Percentiles rank a stretch among this genome's conserved stretches.
Conservation (phyloP, 1,140 invertebrate species). For the Tyrophagus putrescentiae region DNA sequence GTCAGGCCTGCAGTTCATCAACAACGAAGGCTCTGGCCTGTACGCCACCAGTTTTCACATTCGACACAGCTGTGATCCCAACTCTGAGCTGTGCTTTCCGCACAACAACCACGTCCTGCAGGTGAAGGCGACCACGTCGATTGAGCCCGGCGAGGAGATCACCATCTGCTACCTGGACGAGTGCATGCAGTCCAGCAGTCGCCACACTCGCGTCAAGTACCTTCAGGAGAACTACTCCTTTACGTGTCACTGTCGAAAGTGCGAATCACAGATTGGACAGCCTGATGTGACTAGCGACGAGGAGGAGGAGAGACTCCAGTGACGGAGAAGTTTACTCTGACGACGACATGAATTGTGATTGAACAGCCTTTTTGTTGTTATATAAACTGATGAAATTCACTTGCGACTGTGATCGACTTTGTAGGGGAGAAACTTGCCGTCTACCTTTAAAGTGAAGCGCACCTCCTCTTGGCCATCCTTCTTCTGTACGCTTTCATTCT, state of each 20-base stretch:
- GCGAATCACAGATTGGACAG: constrained; percentile 52
- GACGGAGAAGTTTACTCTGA: constrained; percentile 3
- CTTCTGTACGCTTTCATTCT: constrained; percentile 24
- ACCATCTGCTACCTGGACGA: constrained; percentile 79
- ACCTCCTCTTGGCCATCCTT: not conserved
- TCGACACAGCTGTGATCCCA: constrained; percentile 83
- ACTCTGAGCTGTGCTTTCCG: constrained; percentile 67
- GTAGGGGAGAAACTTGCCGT: constrained; percentile 20
- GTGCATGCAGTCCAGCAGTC: constrained; percentile 56
- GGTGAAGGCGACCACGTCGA: constrained; percentile 55
- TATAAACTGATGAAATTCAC: not conserved
- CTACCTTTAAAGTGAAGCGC: not conserved
- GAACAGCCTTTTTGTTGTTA: not conserved
- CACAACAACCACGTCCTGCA: constrained; percentile 64
- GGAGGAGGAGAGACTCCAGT: constrained; percentile 33
- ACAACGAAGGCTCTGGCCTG: constrained; percentile 82
- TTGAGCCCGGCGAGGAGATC: constrained; percentile 65
- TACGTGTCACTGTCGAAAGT: constrained; percentile 61
- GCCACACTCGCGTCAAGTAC: constrained; percentile 62
- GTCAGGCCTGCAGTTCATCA: constrained; percentile 69
- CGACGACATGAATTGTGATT: not conserved
- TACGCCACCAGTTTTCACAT: constrained; percentile 61
- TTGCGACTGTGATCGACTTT: not conserved
- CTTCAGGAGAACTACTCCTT: constrained; percentile 77
- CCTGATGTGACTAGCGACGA: constrained; percentile 64